Evolutionary conservation across 1,140 invertebrate species (phyloP), one percentile per base, ranked within the genome.

Genomic region (Oryctes rhinoceros): DNA sequence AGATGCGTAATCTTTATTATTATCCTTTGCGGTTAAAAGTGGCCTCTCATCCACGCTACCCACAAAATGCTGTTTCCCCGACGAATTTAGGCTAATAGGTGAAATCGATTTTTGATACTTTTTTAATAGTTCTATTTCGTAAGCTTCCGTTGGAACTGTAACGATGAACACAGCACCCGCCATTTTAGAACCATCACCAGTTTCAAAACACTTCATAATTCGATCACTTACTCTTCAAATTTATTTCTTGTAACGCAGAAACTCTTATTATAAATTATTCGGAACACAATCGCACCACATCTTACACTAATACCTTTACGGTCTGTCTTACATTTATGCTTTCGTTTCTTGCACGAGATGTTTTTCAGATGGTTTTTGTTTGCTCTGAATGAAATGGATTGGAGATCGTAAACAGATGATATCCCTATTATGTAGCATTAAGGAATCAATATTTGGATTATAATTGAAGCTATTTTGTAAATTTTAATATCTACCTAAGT

Each of bases 161-260:
- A 87, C 83, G 0, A 87, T 83, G 74, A 87, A 87, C 5, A 87
- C 74, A 13, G 85, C 83, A 5, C 85, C 86, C 7, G 84, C 80
- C 87, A 87, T 87, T 59, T 6, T 76, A 76, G 15, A 10, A 67
- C 9, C 0, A 35, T 24, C 24, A 71, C 20, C 13, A 10, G 35
- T 24, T 35, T 71, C 20, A 7, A 24, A 71, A 35, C 30, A 9
- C 11, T 71, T 71, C 53, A 62, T 62, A 18, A 62, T 62, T 4
- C 39, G 39, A 7, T 44, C 5, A 44, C 5, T 44, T 10, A 44
- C 39, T 10, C 39, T 44, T 7, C 39, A 44, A 44, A 44, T 3
- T 44, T 44, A 62, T 62, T 62, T 18, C 53, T 18, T 13, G 7
- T 13, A 13, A 62, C 53, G 53, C 7, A 1, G 13, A 44, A 44